Conservation (phyloP, 1,140 invertebrate genomes). For the Mylabris phalerata region DNA sequence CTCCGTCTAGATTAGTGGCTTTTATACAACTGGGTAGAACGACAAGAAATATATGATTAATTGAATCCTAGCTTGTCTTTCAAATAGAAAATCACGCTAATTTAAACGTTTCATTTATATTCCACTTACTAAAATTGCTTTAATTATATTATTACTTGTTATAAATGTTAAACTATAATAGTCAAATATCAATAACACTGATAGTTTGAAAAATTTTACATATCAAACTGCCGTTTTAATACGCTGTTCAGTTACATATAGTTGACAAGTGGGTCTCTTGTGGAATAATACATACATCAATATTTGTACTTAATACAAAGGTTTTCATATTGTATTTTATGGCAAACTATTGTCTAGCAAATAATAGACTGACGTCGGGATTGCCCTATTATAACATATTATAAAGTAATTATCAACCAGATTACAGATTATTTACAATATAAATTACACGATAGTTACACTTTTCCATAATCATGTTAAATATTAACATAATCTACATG, state of each 20-base stretch:
- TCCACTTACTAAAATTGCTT: slow-evolving; percentile 14
- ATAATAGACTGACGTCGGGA: slow-evolving; percentile 16
- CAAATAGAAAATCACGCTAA: slow-evolving; percentile 19
- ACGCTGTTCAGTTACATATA: neutral
- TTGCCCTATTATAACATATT: slow-evolving; percentile 8
- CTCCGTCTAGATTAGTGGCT: slow-evolving; percentile 30
- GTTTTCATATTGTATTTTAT: slow-evolving; percentile 15
- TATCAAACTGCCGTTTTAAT: no score
- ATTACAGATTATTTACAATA: neutral
- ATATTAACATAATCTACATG: no score
- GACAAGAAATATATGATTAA: slow-evolving; percentile 32
- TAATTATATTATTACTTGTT: slow-evolving; percentile 9
- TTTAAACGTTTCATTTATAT: slow-evolving; percentile 18
- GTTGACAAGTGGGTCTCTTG: slow-evolving; percentile 25
- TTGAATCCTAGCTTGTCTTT: slow-evolving; percentile 21
- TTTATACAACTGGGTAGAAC: slow-evolving; percentile 13
- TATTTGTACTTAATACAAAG: slow-evolving; percentile 22
- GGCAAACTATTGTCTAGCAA: slow-evolving; percentile 19
- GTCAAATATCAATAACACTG: no score
- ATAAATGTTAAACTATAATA: no score
- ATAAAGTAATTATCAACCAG: slow-evolving; percentile 5
- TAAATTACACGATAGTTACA: no score
- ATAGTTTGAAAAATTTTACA: no score
- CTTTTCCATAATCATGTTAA: no score
- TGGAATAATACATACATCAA: slow-evolving; percentile 25